Percentiles rank a stretch among this genome's conserved stretches.
phyloP scores from a whole-genome alignment of 2,888 invertebrate species.

The Drosophila neonasuta region DNA sequence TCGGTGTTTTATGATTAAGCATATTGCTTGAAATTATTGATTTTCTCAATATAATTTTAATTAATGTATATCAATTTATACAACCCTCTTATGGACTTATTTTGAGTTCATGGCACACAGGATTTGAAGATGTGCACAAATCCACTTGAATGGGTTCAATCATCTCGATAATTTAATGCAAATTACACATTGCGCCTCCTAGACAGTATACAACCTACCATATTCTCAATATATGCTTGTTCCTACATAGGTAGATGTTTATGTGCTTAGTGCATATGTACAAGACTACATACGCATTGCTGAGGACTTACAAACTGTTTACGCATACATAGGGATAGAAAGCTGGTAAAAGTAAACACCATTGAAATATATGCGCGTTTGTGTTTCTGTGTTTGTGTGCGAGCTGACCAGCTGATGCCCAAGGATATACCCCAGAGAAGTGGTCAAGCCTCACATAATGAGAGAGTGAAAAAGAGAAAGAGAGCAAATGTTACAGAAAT shows the following conservation, averaged over 20 bases:
- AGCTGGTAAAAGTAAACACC: conserved; percentile 49
- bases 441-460: conserved; percentile 35
- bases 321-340: conserved; percentile 29
- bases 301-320: conserved; percentile 6
- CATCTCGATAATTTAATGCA: conserved; percentile 73
- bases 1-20: not conserved
- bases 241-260: conserved; percentile 9
- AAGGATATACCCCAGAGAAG: conserved; percentile 43
- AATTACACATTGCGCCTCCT: conserved; percentile 66
- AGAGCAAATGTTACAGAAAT: not conserved
- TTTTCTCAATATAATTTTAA: not conserved
- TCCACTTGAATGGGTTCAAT: conserved; percentile 52
- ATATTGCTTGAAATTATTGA: no score
- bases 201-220: conserved; percentile 49
- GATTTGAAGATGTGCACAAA: conserved; percentile 8
- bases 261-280: conserved; percentile 15
- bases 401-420: conserved; percentile 63
- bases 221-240: conserved; percentile 26
- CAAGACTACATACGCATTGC: not conserved
- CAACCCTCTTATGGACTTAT: not conserved
- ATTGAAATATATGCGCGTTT: conserved; percentile 28
- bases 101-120: not conserved
- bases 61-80: not conserved
- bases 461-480: conserved; percentile 3
- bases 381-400: conserved; percentile 26